Conservation (phyloP, 1,140 invertebrate genomes). For the Ptiloglossa arizonensis region DNA sequence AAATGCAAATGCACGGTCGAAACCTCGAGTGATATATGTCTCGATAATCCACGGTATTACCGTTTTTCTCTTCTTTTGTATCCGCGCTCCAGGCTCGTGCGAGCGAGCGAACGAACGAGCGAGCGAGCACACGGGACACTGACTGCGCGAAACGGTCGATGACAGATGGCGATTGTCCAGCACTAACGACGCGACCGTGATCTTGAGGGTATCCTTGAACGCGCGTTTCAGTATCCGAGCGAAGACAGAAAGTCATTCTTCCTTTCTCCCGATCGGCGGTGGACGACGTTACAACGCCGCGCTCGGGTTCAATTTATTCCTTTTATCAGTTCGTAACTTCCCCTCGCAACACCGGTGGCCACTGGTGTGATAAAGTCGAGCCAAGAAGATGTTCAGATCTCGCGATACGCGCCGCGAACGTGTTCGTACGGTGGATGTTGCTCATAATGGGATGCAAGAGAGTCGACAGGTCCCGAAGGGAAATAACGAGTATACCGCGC, state of each 20-base stretch:
- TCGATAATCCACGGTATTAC: constrained; percentile 30
- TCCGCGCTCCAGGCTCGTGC: too few species aligned
- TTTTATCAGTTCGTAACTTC: constrained; percentile 40
- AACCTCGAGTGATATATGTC: constrained; percentile 32
- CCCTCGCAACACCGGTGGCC: constrained; percentile 11
- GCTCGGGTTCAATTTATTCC: constrained; percentile 19
- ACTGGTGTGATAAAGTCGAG: constrained; percentile 4
- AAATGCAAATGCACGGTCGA: neutral
- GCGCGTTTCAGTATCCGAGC: constrained; percentile 43
- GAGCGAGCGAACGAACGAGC: too few species aligned
- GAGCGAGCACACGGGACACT: too few species aligned
- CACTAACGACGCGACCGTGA: constrained; percentile 56
- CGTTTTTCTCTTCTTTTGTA: constrained; percentile 36
- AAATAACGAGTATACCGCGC: too few species aligned
- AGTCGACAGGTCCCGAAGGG: too few species aligned
- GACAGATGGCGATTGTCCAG: constrained; percentile 63
- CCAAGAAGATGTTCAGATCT: constrained; percentile 17
- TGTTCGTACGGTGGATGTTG: neutral
- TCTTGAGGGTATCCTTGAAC: constrained; percentile 57
- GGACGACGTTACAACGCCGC: neutral
- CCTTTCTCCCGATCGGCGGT: constrained; percentile 47
- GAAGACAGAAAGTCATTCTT: constrained; percentile 51
- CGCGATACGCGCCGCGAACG: neutral
- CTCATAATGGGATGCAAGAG: neutral
- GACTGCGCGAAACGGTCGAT: constrained; percentile 54